Conservation (phyloP, 2,113 vertebrate genomes). For the Aythya baeri region DNA sequence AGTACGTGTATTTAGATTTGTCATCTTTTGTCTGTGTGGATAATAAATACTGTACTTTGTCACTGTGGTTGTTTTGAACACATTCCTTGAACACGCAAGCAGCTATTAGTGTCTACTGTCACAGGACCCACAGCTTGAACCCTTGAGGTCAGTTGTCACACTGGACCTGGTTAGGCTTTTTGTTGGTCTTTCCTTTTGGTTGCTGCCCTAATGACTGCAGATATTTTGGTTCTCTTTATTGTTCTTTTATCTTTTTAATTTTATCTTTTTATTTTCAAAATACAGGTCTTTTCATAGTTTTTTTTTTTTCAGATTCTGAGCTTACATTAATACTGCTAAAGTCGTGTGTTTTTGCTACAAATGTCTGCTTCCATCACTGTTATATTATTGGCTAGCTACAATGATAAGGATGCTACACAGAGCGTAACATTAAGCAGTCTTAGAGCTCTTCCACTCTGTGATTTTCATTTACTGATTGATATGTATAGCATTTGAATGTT, state of each 20-base stretch:
- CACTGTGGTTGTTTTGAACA: not conserved
- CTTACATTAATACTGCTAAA: not conserved
- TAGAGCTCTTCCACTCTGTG: not conserved
- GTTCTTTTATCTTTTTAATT: not conserved
- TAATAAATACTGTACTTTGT: not conserved
- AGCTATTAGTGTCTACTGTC: not conserved
- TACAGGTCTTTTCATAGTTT: not conserved
- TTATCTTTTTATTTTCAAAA: not conserved
- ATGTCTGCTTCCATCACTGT: not conserved
- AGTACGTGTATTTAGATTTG: not conserved
- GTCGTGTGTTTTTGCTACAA: not conserved
- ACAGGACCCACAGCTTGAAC: not conserved
- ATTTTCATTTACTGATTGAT: not conserved
- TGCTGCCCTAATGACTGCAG: not conserved
- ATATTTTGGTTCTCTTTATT: not conserved
- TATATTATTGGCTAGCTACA: not conserved
- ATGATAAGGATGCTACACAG: not conserved
- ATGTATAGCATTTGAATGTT: slow-evolving; percentile 4
- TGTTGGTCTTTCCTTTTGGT: not conserved
- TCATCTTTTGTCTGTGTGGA: not conserved
- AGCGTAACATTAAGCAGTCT: not conserved
- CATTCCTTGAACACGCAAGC: not conserved
- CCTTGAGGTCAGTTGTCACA: not conserved
- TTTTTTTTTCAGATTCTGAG: slow-evolving; percentile 6
- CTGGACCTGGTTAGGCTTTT: no score